Evolutionary conservation across 2,113 vertebrate genomes (phyloP), one percentile per base, ranked within the genome.

Genomic region (Perognathus longimembris): DNA sequence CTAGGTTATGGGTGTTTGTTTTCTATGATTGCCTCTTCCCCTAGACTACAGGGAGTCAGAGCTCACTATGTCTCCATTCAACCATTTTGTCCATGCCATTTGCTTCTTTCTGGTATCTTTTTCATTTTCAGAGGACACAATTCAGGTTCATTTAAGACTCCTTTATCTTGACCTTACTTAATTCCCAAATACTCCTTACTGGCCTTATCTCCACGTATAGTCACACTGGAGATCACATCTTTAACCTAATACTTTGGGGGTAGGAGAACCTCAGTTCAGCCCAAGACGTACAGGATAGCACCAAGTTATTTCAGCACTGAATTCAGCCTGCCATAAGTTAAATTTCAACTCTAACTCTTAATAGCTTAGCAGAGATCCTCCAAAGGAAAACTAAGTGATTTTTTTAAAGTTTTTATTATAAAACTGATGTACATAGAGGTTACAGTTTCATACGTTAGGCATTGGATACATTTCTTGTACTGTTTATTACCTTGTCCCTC

Each of bases 231-330:
- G 45, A 9, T 50, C 8, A 50, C 8, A 0, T 24, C 34, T n/a
- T 67, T 66, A 76, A 75, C 3, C 17, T 20, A 36, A 15, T 54
- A 54, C 14, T 54, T 54, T 1, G 20, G 61, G 38, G 30, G 30
- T 24, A 6, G 1, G 3, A 3, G 34, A 21, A 20, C 64, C 8
- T 22, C 7, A 24, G 8, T 45, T 63, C 22, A 61, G 18, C 17
- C 7, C 14, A 4, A 2, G n/a, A 45, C 6, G 26, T 28, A 20
- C 0, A 69, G 30, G 11, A 76, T 3, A 5, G 15, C 14, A 15
- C 5, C 36, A 26, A 26, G 5, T 14, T 30, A 11, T 14, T 61
- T 36, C 34, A 6, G 8, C 10, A 42, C 80, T 73, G 32, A 54
- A 11, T 50, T 57, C 45, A 61, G 26, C n/a, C 9, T 64, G 26